phyloP scores from a whole-genome alignment of 2,797 vertebrate genomes.

The Carcharodon carcharias region DNA sequence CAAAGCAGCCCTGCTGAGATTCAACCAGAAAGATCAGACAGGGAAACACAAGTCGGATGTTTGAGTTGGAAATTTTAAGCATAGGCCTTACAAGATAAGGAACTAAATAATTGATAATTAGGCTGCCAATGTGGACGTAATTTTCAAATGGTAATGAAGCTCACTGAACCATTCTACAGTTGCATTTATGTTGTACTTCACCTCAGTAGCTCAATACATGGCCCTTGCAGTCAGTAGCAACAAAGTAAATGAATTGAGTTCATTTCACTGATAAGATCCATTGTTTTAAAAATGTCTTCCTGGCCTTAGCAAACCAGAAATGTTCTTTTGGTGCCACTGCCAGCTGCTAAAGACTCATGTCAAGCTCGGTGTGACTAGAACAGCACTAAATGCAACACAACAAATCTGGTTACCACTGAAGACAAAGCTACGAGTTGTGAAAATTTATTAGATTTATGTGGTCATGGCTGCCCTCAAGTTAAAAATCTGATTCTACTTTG shows the following conservation, averaged over 20 bases:
- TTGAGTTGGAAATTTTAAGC: background rate
- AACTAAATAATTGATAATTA: background rate
- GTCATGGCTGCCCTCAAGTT: background rate
- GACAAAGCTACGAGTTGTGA: background rate
- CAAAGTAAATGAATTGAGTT: background rate
- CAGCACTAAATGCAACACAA: background rate
- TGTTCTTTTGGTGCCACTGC: background rate
- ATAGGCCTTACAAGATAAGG: background rate
- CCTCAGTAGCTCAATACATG: background rate
- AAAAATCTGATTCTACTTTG: background rate
- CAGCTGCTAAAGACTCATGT: background rate
- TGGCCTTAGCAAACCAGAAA: background rate
- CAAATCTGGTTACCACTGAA: background rate
- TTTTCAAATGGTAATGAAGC: background rate
- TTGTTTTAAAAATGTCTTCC: background rate
- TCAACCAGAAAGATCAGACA: background rate
- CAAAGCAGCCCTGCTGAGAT: background rate
- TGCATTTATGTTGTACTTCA: background rate
- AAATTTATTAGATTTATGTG: background rate
- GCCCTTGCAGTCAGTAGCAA: background rate
- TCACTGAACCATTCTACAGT: background rate
- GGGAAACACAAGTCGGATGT: background rate
- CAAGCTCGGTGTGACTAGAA: background rate
- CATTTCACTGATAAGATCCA: background rate
- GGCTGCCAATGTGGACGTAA: background rate